These are phyloP conservation scores for Tachyglossus aculeatus DNA, from an alignment of 2,797 vertebrate genomes.

Conservation along the genomic window DNA sequence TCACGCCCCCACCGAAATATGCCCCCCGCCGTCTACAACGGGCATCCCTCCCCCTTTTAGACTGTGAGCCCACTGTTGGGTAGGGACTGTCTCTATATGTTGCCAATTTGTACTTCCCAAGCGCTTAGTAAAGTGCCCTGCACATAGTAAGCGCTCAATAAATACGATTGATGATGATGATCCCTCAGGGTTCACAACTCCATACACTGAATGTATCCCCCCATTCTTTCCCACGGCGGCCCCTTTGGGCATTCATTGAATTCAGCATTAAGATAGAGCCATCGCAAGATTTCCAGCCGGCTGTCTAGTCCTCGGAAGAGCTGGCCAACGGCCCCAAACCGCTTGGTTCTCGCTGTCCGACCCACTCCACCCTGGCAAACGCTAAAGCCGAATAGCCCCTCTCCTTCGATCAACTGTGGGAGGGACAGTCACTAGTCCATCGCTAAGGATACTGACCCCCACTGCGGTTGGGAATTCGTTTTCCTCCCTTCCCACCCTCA, in stretches of 20 bases:
- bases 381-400: neutral
- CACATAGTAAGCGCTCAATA: too few relatives aligned
- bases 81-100: too few relatives aligned
- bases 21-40: too few relatives aligned
- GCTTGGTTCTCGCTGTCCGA: neutral
- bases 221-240: too few relatives aligned
- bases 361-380: neutral
- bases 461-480: neutral
- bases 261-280: neutral
- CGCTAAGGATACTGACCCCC: neutral
- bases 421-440: neutral
- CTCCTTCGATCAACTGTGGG: neutral
- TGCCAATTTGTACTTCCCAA: too few relatives aligned
- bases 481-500: neutral
- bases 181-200: too few relatives aligned
- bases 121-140: too few relatives aligned
- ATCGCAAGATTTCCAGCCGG: neutral
- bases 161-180: too few relatives aligned
- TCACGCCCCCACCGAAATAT: too few relatives aligned
- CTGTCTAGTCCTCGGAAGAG: neutral
- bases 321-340: neutral
- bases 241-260: neutral
- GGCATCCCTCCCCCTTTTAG: too few relatives aligned
- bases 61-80: too few relatives aligned
- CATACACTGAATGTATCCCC: too few relatives aligned